phyloP scores from a whole-genome alignment of 2,888 invertebrate genomes.

The Dusona sp. region DNA sequence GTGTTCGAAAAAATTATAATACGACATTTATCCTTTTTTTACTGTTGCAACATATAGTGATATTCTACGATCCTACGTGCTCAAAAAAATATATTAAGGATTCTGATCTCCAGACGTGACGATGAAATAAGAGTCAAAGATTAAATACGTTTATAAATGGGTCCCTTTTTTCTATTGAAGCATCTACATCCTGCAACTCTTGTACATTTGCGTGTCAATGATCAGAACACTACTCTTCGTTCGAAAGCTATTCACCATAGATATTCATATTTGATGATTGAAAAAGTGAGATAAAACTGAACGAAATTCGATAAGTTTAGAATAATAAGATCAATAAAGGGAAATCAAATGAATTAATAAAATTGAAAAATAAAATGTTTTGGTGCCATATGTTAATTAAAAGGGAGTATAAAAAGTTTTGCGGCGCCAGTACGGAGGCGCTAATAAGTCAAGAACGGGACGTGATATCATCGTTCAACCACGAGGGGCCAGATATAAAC shows the following conservation, averaged over 20 bases:
- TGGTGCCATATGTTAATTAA: slow-evolving; percentile 33
- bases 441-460: slow-evolving; percentile 58
- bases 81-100: slow-evolving; percentile 37
- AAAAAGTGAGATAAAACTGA: background rate
- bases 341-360: background rate
- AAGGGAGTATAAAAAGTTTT: slow-evolving; percentile 14
- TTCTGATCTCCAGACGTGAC: slow-evolving; percentile 54
- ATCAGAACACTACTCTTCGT: background rate
- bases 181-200: background rate
- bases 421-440: slow-evolving; percentile 49
- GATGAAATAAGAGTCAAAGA: slow-evolving; percentile 40
- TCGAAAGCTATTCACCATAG: background rate
- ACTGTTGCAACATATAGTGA: background rate
- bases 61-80: background rate
- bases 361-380: background rate
- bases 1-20: no score
- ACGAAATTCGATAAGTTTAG: background rate
- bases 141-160: slow-evolving; percentile 10
- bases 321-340: background rate
- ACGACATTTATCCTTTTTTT: background rate
- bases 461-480: slow-evolving; percentile 67
- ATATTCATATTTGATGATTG: background rate
- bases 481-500: slow-evolving; percentile 63
- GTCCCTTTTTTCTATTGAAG: background rate
- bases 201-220: background rate